Conservation (phyloP, 2,113 vertebrate genomes). For the Reinhardtius hippoglossoides region DNA sequence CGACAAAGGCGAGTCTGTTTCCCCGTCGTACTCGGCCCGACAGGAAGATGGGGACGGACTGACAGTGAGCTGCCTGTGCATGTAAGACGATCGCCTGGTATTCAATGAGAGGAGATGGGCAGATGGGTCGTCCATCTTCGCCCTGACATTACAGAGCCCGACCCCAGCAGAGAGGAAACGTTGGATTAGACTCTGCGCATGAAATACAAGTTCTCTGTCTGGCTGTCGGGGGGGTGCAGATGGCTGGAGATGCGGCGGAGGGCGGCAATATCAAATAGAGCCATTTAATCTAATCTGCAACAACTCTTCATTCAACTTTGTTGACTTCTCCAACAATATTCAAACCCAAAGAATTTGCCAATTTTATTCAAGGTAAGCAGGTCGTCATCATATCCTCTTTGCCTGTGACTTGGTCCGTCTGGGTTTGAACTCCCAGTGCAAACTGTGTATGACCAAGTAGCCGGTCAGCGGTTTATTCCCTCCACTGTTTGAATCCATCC, state of each 20-base stretch:
- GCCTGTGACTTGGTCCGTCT: too few species aligned
- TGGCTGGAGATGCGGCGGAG: not conserved
- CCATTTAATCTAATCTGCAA: not conserved
- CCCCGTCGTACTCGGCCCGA: slow-evolving; percentile 26
- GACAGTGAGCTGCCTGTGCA: slow-evolving; percentile 47
- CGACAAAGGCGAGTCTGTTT: slow-evolving; percentile 66
- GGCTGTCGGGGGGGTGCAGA: not conserved
- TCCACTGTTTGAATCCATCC: too few species aligned
- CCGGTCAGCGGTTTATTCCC: too few species aligned
- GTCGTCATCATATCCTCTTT: too few species aligned
- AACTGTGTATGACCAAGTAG: too few species aligned
- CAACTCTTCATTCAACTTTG: too few species aligned
- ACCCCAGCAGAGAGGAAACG: slow-evolving; percentile 33
- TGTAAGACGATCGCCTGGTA: slow-evolving; percentile 68
- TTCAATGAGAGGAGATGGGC: slow-evolving; percentile 55
- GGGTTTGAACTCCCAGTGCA: too few species aligned
- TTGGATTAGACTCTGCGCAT: slow-evolving; percentile 35
- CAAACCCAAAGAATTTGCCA: too few species aligned
- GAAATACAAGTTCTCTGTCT: slow-evolving; percentile 28
- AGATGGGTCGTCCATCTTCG: slow-evolving; percentile 63
- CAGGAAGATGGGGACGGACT: slow-evolving; percentile 47
- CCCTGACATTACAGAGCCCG: slow-evolving; percentile 49
- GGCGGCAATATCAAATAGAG: slow-evolving; percentile 5
- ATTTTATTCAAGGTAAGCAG: too few species aligned
- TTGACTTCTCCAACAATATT: too few species aligned